Conservation (phyloP, 2,888 invertebrate species). For the Diarsia brunnea region DNA sequence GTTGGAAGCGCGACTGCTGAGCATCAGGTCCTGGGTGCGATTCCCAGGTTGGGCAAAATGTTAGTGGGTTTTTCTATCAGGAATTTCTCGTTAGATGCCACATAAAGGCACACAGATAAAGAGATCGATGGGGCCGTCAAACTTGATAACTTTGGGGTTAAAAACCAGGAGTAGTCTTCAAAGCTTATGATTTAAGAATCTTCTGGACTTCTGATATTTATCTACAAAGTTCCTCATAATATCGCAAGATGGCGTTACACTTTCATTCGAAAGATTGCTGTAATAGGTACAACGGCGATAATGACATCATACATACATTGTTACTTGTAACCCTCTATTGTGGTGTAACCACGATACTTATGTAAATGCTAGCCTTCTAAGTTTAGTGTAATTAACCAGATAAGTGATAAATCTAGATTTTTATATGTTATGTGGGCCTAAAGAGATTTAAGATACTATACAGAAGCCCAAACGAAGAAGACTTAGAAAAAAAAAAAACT, state of each 20-base stretch:
- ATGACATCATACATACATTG: conserved; percentile 35
- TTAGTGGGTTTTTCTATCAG: too few relatives aligned
- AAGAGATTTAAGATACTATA: not conserved
- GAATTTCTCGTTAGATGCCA: not conserved
- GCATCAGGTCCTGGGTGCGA: too few relatives aligned
- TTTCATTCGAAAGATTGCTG: conserved; percentile 15
- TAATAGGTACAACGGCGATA: conserved; percentile 1
- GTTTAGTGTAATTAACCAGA: conserved; percentile 10
- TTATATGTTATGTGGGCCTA: not conserved
- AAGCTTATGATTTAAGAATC: not conserved
- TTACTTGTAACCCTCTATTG: conserved; percentile 13
- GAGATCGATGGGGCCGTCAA: not conserved
- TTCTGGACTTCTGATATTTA: not conserved
- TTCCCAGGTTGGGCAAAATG: too few relatives aligned
- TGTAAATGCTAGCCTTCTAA: conserved; percentile 2
- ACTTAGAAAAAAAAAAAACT: too few relatives aligned
- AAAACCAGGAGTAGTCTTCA: not conserved
- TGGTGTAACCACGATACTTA: conserved; percentile 27
- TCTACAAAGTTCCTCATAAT: not conserved
- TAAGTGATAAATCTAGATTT: conserved; percentile 10
- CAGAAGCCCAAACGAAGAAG: too few relatives aligned
- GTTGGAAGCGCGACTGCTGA: too few relatives aligned
- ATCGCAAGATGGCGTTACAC: conserved; percentile 11
- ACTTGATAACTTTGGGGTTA: too few relatives aligned
- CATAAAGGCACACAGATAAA: not conserved